Base-by-base conservation (phyloP, 2,113 vertebrate genomes). In the Cygnus buccinator region DNA sequence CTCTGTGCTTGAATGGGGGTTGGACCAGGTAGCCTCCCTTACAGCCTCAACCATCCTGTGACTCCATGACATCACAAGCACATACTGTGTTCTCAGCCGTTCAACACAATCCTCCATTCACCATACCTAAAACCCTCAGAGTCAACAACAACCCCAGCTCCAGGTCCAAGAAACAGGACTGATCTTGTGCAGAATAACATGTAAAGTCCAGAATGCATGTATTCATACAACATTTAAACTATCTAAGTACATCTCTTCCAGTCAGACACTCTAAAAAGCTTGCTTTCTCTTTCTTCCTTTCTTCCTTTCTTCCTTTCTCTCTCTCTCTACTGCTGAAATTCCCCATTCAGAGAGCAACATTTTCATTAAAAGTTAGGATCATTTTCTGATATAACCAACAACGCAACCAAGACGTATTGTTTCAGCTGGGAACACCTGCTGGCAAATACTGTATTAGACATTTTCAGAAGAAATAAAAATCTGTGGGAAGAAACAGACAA, bases 351-450 rank as follows among this genome's bases (percentile, higher is more conserved):
- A 84, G 26, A 44, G 29, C 18, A 70, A 85, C 3, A 1, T 71
- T 95, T 95, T 79, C 61, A 9, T 78, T 92, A 81, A 78, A 94
- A 93, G 87, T 80, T 61, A 61, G 39, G 77, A 68, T 85, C 92
- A 94, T 93, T 91, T 84, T 54, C 86, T 90, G 39, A 85, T 46
- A 50, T 65, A 67, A n/a, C 35, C 35, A 90, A 48, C 43, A 89
- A 19, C 28, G 7, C 48, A 80, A 70, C 43, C 35, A 82, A 81
- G 31, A 10, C 9, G 14, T 58, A 84, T 95, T 97, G 97, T 97
- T 58, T 97, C 96, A 97, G 89, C 85, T 93, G 63, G 96, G n/a
- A 90, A 77, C 78, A 96, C 89, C 66, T 95, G 87, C 87, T 97
- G 85, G 84, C 61, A 93, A 90, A 29, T 52, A 54, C 25, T 14